These are phyloP conservation scores for Eulemur rufifrons DNA, from an alignment of 2,113 vertebrate species.

Conservation along the genomic window DNA sequence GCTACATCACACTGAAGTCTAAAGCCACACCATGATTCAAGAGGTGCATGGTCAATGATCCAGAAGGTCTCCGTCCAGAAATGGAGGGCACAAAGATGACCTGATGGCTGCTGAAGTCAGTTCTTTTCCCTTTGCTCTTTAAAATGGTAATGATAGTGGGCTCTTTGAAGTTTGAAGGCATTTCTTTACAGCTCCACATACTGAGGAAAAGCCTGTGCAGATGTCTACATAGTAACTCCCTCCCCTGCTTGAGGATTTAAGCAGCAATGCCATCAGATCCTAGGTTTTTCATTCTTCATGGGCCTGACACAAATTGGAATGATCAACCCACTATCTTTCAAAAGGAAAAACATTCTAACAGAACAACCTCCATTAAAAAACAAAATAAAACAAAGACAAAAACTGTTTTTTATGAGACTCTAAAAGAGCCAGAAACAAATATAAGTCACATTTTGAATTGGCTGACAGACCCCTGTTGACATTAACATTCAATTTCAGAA, in stretches of 20 bases:
- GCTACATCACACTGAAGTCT: conserved; percentile 70
- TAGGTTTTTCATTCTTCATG: conserved; percentile 68
- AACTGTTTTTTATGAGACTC: conserved; percentile 35
- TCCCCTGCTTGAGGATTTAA: conserved; percentile 60
- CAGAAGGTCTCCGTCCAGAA: conserved; percentile 72
- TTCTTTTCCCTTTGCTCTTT: conserved; percentile 68
- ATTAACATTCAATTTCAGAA: conserved; percentile 38
- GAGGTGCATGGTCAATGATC: conserved; percentile 60
- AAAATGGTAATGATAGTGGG: conserved; percentile 58
- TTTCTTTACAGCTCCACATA: conserved; percentile 64
- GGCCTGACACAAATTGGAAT: conserved; percentile 63
- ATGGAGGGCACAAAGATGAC: conserved; percentile 67
- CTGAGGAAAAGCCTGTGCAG: conserved; percentile 64
- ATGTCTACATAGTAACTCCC: conserved; percentile 59
- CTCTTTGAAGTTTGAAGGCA: conserved; percentile 61
- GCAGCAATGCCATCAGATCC: conserved; percentile 60
- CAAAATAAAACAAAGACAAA: conserved; percentile 37
- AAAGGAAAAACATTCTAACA: conserved; percentile 65
- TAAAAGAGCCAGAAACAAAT: conserved; percentile 26
- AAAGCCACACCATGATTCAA: conserved; percentile 74
- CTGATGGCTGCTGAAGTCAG: conserved; percentile 68
- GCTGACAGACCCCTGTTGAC: background rate
- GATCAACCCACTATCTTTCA: conserved; percentile 59
- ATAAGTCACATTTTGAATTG: conserved; percentile 37
- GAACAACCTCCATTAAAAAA: conserved; percentile 45